Base-by-base conservation (phyloP, 1,140 invertebrate species). In the Danaus melanippus region DNA sequence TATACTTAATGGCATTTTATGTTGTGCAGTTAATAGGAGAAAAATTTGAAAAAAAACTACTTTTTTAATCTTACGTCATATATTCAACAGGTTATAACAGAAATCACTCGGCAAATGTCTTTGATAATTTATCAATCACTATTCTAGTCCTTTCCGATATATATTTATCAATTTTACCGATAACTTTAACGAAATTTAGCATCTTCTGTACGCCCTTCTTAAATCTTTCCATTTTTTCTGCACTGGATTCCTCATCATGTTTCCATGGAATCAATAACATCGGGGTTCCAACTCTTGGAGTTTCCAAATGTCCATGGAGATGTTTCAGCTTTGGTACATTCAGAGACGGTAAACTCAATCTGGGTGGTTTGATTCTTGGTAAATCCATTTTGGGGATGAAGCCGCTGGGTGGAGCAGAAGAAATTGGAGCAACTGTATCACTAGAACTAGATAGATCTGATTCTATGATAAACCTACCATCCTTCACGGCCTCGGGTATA, bases 201-300 rank as follows among this genome's bases (percentile, higher is more conserved):
- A 86, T 69, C 51, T 82, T 83, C 50, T 84, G 77, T 3, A 86
- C 70, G 8, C 79, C 79, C 52, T 83, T 86, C 51, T 82, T 84
- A 21, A 86, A 80, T n/a, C 69, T 76, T 53, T 84, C 81, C 76
- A 83, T 80, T 46, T 62, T 61, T 58, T 86, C 84, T 2, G 79
- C 80, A 42, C 81, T 84, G 1, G 78, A 69, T 51, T 77, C 74
- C 53, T 81, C 76, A 45, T 61, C 48, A n/a, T 70, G 62, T 42
- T 62, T 74, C 9, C 70, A 61, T 2, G 46, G 45, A n/a, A 62
- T 39, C 15, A 81, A 57, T 7, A 40, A 42, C 65, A 74, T 74
- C 0, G 67, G 41, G 2, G 69, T 52, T 11, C 69, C 75, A 12
- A 82, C 42, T 53, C 55, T 71, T 8, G 79, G 78, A n/a, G 76